Conservation (phyloP, 2,113 vertebrate species). For the Callionymus lyra region DNA sequence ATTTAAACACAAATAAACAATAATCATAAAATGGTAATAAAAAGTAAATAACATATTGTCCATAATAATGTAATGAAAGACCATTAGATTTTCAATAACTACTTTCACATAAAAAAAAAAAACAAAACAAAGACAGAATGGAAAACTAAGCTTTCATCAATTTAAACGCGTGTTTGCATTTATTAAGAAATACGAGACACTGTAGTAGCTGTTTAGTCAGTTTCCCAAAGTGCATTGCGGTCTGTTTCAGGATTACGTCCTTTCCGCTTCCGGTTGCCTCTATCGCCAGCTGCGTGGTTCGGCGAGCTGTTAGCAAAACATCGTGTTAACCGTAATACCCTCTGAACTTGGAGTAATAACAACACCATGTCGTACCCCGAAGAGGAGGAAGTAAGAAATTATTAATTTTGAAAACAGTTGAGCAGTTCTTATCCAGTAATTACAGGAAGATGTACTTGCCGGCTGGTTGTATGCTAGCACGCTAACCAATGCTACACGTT, state of each 20-base stretch:
- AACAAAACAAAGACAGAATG: too few species aligned
- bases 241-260: not conserved
- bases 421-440: too few species aligned
- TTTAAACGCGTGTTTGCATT: too few species aligned
- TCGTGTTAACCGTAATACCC: not conserved
- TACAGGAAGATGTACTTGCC: too few species aligned
- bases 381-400: conserved; percentile 49
- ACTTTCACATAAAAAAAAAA: too few species aligned
- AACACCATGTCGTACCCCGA: conserved; percentile 52
- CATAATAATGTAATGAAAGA: too few species aligned
- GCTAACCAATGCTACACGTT: too few species aligned
- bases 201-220: not conserved
- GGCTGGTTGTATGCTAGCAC: too few species aligned
- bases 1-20: not conserved
- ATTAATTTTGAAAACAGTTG: too few species aligned
- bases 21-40: not conserved
- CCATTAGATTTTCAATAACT: too few species aligned
- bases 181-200: not conserved
- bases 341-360: not conserved
- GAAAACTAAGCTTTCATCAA: too few species aligned
- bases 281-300: conserved; percentile 47
- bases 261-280: conserved; percentile 30
- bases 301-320: conserved; percentile 5
- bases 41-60: too few species aligned
- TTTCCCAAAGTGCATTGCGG: conserved; percentile 41